Base-by-base conservation (phyloP, 2,888 invertebrate species). In the Drosophila setosimentum region DNA sequence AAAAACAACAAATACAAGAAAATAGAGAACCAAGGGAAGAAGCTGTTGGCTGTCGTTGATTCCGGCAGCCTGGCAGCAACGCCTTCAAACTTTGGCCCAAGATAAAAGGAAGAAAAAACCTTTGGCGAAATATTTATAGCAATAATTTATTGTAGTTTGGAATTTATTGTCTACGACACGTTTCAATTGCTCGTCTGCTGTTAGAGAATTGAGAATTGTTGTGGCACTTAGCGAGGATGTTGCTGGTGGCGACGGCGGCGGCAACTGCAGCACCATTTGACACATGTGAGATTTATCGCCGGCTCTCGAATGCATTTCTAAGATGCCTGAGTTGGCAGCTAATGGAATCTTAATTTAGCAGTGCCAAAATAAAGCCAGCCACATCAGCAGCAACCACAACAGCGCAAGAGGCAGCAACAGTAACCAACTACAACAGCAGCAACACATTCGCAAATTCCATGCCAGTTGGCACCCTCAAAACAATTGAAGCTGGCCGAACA, bases 341-440 rank as follows among this genome's bases (percentile, higher is more conserved):
- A 92, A 92, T 92, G 92, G 91, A 92, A 91, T 92, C 92, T 92
- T 92, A 92, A 92, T 92, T 92, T 92, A 91, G 92, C 79, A 77
- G 76, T 83, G 86, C 90, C 83, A 90, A 87, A 87, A 90, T 89
- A 87, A 89, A 82, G 76, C 73, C 85, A 89, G 58, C 69, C 55
- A 70, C 76, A 78, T 33, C 68, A 68, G 55, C 60, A 62, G 30
- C 63, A 73, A 21, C 68, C 59, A 8, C 68, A 81, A 18, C 64
- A 67, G 4, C 67, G 18, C 16, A 64, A 68, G 11, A 35, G 64
- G 18, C 62, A 66, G 24, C 64, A 58, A 11, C 61, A 65, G 21
- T 58, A 75, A 32, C 57, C 57, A 30, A 30, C 45, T 30, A 40
- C 61, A 62, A 32, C 59, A 57, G 37, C 76, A 73, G 53, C 80